A percentile compares a stretch with the other conserved stretches of the same genome.
phyloP scores from a whole-genome alignment of 2,888 invertebrate genomes.

The Clivina fossor region DNA sequence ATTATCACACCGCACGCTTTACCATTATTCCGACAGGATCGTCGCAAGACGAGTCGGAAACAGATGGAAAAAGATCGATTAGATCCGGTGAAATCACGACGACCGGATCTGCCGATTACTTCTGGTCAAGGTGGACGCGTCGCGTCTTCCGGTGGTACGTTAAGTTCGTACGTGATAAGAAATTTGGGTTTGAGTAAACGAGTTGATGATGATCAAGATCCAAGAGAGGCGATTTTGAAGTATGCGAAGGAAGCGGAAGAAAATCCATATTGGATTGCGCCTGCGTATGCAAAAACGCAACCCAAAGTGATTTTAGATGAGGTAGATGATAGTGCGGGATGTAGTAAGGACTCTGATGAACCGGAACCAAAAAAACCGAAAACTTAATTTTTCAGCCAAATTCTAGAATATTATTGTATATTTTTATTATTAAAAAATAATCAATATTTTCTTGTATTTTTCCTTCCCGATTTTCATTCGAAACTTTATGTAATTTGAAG shows the following conservation, averaged over 20 bases:
- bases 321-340: slow-evolving; percentile 54
- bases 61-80: slow-evolving; percentile 88
- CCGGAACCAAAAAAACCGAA: slow-evolving; percentile 48
- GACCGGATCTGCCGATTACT: slow-evolving; percentile 86
- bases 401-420: not conserved
- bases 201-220: slow-evolving; percentile 90
- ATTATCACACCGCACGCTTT: slow-evolving; percentile 96
- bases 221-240: slow-evolving; percentile 90
- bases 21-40: slow-evolving; percentile 91
- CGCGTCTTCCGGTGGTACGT: slow-evolving; percentile 91
- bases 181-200: slow-evolving; percentile 92
- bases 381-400: slow-evolving; percentile 30
- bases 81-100: slow-evolving; percentile 79
- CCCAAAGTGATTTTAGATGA: slow-evolving; percentile 78
- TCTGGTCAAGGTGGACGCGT: slow-evolving; percentile 92
- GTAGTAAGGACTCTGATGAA: slow-evolving; percentile 43
- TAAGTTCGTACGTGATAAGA: slow-evolving; percentile 94
- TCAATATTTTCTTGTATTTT: too few relatives aligned
- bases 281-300: slow-evolving; percentile 87
- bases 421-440: not conserved
- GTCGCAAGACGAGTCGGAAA: slow-evolving; percentile 84
- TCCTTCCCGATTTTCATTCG: too few relatives aligned
- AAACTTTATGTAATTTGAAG: too few relatives aligned
- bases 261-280: slow-evolving; percentile 96
- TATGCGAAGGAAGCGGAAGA: slow-evolving; percentile 94